Conservation (phyloP, 2,113 vertebrate species). For the Ochotona curzoniae region DNA sequence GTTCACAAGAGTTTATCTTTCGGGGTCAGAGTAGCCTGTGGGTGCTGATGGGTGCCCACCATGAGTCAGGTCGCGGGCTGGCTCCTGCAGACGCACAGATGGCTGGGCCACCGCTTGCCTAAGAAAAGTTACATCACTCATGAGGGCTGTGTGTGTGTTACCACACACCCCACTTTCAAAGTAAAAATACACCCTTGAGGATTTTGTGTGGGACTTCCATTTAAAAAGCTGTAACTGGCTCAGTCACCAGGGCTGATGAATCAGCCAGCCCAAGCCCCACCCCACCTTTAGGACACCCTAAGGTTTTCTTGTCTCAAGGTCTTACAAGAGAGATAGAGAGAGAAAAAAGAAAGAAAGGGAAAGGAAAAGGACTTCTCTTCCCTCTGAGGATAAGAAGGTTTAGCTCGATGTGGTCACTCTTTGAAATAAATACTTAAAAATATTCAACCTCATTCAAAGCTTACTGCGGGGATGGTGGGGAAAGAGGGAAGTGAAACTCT, state of each 20-base stretch:
- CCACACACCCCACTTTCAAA: constrained; percentile 50
- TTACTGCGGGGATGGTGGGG: too few species aligned
- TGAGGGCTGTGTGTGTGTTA: constrained; percentile 35
- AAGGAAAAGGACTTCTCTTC: not conserved
- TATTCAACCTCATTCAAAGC: constrained; percentile 18
- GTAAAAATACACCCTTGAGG: constrained; percentile 37
- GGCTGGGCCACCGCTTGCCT: not conserved
- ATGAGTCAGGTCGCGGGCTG: not conserved
- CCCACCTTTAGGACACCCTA: not conserved
- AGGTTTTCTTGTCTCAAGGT: not conserved
- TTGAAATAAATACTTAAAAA: constrained; percentile 12
- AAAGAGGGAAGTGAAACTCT: too few species aligned
- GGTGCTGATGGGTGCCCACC: not conserved
- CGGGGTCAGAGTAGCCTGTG: not conserved
- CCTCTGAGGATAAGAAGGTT: too few species aligned
- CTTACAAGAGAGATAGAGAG: not conserved
- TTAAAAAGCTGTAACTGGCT: not conserved
- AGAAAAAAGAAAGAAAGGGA: not conserved
- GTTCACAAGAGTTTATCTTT: not conserved
- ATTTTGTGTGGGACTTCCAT: constrained; percentile 17
- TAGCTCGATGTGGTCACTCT: too few species aligned
- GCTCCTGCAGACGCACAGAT: constrained; percentile 15
- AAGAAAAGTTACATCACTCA: constrained; percentile 41
- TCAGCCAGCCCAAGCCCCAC: not conserved
- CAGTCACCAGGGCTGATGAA: not conserved